Conservation (phyloP, 2,797 vertebrate genomes). For the Psittacula derbiana region DNA sequence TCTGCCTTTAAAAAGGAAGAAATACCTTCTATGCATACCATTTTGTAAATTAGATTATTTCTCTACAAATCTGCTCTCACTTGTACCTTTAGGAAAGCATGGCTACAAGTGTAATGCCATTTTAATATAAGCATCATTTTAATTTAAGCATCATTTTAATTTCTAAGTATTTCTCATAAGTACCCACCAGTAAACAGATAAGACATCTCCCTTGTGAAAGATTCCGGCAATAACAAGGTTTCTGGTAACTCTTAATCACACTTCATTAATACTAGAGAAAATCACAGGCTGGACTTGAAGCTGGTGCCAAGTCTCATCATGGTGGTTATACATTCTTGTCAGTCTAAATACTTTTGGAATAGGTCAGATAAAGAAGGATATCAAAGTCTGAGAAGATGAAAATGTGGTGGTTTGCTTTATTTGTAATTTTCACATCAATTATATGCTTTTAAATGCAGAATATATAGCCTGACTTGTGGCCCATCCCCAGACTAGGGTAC, state of each 20-base stretch:
- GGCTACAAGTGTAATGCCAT: not conserved
- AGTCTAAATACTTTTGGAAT: not conserved
- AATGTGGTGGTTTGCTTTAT: not conserved
- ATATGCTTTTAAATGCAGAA: not conserved
- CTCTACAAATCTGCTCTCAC: not conserved
- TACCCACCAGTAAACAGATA: not conserved
- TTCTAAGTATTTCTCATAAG: not conserved
- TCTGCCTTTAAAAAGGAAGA: not conserved
- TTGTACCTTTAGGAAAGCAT: not conserved
- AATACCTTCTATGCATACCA: not conserved
- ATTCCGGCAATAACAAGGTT: not conserved
- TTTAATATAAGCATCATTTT: not conserved
- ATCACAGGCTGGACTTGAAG: not conserved
- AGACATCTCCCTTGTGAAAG: not conserved
- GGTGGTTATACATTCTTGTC: not conserved
- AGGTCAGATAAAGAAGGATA: not conserved
- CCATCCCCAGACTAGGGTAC: fast-evolving
- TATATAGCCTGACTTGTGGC: not conserved
- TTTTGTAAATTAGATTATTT: not conserved
- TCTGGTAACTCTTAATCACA: not conserved
- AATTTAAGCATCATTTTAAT: not conserved
- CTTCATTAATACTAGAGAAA: not conserved
- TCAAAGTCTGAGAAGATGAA: not conserved
- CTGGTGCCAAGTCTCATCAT: not conserved
- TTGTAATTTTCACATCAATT: not conserved